Percentiles rank a stretch among this genome's conserved stretches.
phyloP scores from a whole-genome alignment of 2,113 vertebrate species.

The Tychaedon coryphoeus region DNA sequence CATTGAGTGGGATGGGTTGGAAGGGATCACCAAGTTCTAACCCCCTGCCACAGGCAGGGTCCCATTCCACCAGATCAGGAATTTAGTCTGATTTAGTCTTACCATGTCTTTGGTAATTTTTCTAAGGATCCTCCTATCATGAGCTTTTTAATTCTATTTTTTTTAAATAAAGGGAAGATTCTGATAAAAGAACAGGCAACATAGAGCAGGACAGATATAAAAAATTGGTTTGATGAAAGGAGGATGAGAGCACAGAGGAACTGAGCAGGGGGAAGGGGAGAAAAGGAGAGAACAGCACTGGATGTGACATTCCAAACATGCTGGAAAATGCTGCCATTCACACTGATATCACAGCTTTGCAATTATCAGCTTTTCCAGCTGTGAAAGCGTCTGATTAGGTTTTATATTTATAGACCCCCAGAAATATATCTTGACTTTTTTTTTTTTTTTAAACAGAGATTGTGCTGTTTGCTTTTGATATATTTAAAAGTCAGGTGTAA shows the following conservation, averaged over 20 bases:
- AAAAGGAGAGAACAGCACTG: conserved; percentile 24
- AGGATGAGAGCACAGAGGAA: not conserved
- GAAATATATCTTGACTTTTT: conserved; percentile 49
- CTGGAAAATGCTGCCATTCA: conserved; percentile 53
- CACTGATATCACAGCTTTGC: conserved; percentile 52
- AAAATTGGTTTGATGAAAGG: not conserved
- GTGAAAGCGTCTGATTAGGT: conserved; percentile 69
- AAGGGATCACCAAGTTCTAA: not conserved
- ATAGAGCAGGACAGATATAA: not conserved
- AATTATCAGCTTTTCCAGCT: conserved; percentile 68
- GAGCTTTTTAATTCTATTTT: not conserved
- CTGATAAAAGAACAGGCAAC: not conserved
- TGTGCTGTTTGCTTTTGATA: conserved; percentile 42
- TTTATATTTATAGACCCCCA: conserved; percentile 57
- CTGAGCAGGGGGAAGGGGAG: not conserved
- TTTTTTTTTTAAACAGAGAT: conserved; percentile 14
- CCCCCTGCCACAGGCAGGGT: not conserved
- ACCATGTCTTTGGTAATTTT: not conserved
- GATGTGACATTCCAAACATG: conserved; percentile 40
- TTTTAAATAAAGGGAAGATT: not conserved
- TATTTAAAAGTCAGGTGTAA: conserved; percentile 64
- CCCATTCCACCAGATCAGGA: not conserved
- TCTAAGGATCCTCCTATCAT: not conserved
- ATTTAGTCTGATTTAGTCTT: not conserved
- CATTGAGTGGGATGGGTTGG: not conserved